Conservation (phyloP, 1,140 invertebrate species). For the Papilio polyxenes region DNA sequence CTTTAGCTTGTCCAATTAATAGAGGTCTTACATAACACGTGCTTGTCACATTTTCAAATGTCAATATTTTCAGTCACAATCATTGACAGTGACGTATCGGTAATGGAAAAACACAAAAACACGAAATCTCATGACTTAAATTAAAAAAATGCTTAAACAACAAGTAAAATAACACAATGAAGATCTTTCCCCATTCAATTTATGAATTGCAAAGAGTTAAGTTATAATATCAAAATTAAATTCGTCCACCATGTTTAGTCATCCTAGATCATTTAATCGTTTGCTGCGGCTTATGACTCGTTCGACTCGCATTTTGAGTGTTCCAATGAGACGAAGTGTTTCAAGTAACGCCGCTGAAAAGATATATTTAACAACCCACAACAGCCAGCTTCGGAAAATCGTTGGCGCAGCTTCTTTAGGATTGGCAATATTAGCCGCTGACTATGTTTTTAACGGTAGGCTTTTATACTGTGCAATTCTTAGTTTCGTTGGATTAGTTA, state of each 20-base stretch:
- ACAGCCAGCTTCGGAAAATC: slow-evolving; percentile 13
- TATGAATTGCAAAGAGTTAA: neutral
- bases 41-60: no score
- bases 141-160: slow-evolving; percentile 14
- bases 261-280: slow-evolving; percentile 2
- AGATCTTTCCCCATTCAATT: neutral
- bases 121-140: neutral
- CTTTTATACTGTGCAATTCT: slow-evolving; percentile 46
- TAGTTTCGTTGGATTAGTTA: neutral
- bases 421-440: slow-evolving; percentile 61
- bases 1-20: no score
- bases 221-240: slow-evolving; percentile 4
- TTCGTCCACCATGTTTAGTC: slow-evolving; percentile 10
- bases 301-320: slow-evolving; percentile 19
- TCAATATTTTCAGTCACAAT: no score
- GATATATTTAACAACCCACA: neutral
- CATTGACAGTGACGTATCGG: neutral
- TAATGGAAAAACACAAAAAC: slow-evolving; percentile 5
- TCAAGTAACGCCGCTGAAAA: neutral
- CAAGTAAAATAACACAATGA: neutral
- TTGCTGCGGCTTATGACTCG: neutral
- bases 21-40: no score
- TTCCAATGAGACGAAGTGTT: neutral
- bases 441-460: slow-evolving; percentile 67
- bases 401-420: slow-evolving; percentile 54